A percentile compares a stretch with the other conserved stretches of the same genome.
Conservation (phyloP, 1,140 invertebrate genomes). For the Drosophila neocordata region DNA sequence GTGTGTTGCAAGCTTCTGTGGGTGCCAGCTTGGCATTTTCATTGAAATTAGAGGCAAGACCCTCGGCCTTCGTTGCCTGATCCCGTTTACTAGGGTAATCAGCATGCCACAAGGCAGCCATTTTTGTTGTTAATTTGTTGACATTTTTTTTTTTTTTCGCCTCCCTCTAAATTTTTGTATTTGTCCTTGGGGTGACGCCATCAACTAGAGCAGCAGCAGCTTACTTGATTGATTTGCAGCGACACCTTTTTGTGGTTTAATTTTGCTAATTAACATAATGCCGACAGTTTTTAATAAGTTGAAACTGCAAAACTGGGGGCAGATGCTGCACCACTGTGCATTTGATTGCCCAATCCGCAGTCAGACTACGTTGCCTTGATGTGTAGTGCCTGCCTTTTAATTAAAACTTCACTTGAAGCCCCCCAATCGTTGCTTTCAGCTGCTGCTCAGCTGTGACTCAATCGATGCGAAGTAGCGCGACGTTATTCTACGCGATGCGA, state of each 20-base stretch:
- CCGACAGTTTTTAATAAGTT: constrained; percentile 66
- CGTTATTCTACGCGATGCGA: constrained; percentile 28
- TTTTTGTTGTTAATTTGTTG: constrained; percentile 41
- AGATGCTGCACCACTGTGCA: constrained; percentile 57
- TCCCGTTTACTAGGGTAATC: constrained; percentile 59
- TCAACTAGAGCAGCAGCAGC: background rate
- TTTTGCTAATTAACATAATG: constrained; percentile 66
- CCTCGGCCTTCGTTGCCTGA: constrained; percentile 19
- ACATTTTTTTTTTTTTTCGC: constrained; percentile 13
- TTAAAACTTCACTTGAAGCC: constrained; percentile 65
- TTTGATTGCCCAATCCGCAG: constrained; percentile 45
- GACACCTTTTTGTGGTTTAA: constrained; percentile 39
- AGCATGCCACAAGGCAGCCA: constrained; percentile 14
- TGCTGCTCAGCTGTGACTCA: constrained; percentile 51
- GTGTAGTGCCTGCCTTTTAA: constrained; percentile 53
- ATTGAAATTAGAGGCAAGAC: constrained; percentile 55
- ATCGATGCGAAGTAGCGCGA: constrained; percentile 28
- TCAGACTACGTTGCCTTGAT: constrained; percentile 11
- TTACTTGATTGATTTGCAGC: constrained; percentile 63
- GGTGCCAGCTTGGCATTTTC: constrained; percentile 53
- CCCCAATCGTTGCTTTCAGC: background rate
- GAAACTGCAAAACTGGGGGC: constrained; percentile 1
- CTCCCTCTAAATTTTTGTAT: too few relatives aligned
- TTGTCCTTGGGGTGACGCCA: background rate
- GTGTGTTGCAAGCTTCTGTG: constrained; percentile 29